Conservation (phyloP, 2,888 invertebrate genomes). For the Mylabris sibirica region DNA sequence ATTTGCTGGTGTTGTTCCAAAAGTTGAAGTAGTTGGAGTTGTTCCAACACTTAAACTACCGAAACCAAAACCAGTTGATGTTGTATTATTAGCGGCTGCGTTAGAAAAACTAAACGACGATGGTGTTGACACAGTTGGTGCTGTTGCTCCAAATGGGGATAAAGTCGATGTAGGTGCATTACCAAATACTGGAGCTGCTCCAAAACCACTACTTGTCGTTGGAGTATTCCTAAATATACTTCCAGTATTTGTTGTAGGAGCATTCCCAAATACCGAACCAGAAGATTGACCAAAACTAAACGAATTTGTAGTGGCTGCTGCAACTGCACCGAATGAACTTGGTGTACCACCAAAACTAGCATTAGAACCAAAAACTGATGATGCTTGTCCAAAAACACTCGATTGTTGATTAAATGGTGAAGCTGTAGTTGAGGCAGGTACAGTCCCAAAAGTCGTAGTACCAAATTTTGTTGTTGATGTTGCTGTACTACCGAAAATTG, state of each 20-base stretch:
- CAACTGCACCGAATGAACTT: conserved; percentile 22
- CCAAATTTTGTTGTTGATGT: conserved; percentile 24
- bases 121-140: conserved; percentile 26
- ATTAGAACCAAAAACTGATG: not conserved
- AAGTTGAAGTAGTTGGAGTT: conserved; percentile 38
- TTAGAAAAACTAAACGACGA: conserved; percentile 40
- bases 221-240: conserved; percentile 42
- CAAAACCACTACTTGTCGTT: conserved; percentile 20
- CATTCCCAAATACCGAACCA: conserved; percentile 32
- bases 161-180: conserved; percentile 9
- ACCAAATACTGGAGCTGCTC: conserved; percentile 22
- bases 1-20: conserved; percentile 34
- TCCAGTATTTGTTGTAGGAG: conserved; percentile 31
- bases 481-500: conserved; percentile 20
- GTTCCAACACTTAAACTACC: conserved; percentile 45
- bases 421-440: conserved; percentile 1
- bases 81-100: conserved; percentile 30
- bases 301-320: not conserved
- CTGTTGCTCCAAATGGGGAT: conserved; percentile 23
- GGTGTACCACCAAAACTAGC: conserved; percentile 13
- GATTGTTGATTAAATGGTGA: conserved; percentile 7
- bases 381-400: conserved; percentile 15
- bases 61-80: conserved; percentile 46
- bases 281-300: conserved; percentile 16
- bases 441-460: conserved; percentile 12